A percentile compares a stretch with the other conserved stretches of the same genome.
Evolutionary conservation across 2,888 invertebrate genomes (phyloP).

Genomic region (Biston stratarius): DNA sequence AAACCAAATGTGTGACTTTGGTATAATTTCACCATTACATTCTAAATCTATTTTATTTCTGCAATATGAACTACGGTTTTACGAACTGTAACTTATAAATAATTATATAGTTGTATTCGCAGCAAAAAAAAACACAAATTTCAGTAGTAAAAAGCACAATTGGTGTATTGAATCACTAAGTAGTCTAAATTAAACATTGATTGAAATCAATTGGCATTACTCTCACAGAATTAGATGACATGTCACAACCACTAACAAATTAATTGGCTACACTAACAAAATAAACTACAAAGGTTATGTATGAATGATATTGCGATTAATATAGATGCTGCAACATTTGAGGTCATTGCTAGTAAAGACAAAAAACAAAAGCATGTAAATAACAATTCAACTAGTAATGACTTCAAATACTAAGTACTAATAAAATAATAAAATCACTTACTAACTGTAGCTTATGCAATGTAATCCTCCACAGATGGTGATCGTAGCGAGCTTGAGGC

Average conservation of each 20-base stretch:
- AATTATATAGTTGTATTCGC: conserved; percentile 4
- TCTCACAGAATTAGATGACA: conserved; percentile 51
- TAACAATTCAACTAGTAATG: conserved; percentile 27
- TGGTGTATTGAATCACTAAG: conserved; percentile 59
- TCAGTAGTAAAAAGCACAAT: conserved; percentile 59
- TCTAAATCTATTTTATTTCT: background rate
- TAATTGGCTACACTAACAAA: conserved; percentile 52
- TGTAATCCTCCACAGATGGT: conserved; percentile 87
- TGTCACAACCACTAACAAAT: conserved; percentile 52
- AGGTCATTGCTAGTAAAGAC: conserved; percentile 52
- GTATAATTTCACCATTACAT: conserved; percentile 27
- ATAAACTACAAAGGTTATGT: conserved; percentile 43
- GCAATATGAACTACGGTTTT: background rate
- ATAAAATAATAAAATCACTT: conserved; percentile 62
- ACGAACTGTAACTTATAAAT: background rate
- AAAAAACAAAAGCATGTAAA: conserved; percentile 21
- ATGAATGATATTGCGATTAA: conserved; percentile 46
- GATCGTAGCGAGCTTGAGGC: conserved; percentile 87
- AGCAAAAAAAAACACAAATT: conserved; percentile 24
- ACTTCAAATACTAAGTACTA: conserved; percentile 36
- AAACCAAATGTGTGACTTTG: conserved; percentile 40
- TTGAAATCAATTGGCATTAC: conserved; percentile 52
- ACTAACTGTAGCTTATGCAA: conserved; percentile 82
- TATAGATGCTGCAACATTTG: conserved; percentile 45
- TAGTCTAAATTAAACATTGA: conserved; percentile 50